Base-by-base conservation (phyloP, 2,113 vertebrate species). In the Lamprotornis superbus region DNA sequence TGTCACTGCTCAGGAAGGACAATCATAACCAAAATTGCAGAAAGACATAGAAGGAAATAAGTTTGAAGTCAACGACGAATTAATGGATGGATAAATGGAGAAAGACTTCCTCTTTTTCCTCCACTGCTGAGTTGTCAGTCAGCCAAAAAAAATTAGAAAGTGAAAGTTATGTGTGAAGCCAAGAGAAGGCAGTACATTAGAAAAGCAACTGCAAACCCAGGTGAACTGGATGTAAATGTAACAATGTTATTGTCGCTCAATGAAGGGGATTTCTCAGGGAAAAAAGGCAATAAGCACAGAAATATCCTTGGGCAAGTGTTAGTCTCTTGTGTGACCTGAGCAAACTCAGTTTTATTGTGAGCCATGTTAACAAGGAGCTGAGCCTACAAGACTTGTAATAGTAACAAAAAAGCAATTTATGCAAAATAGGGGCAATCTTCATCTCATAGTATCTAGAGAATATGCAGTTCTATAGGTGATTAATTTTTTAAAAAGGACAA, bases 361-460 rank as follows among this genome's bases (percentile, higher is more conserved):
- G 24, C 47, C 82, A 30, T 74, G 87, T 95, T 93, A 96, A 86
- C 90, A 93, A 86, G 78, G 3, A 90, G 55, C 55, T 94, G 85
- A 96, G 64, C 82, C 60, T 88, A 21, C 81, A 95, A 83, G 71
- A 84, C 39, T 78, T 86, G 49, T 78, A 95, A 78, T 53, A 90
- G 35, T 37, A 94, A 95, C 76, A 92, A 83, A 92, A 94, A 94
- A 87, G 75, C 57, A 91, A 91, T 94, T 95, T 95, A 94, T 95
- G 75, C 71, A 95, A 95, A 94, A 95, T 74, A 63, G 63, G 84
- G 91, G 42, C 82, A 96, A 94, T 84, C 74, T 82, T 90, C 71
- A 74, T 91, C 75, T 77, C 37, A 21, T 3, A 61, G 44, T 83
- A 83, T 71, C 94, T 80, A 64, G 92, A 95, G 90, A 95, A 92